phyloP scores from a whole-genome alignment of 2,113 vertebrate genomes.

The Misgurnus anguillicaudatus region DNA sequence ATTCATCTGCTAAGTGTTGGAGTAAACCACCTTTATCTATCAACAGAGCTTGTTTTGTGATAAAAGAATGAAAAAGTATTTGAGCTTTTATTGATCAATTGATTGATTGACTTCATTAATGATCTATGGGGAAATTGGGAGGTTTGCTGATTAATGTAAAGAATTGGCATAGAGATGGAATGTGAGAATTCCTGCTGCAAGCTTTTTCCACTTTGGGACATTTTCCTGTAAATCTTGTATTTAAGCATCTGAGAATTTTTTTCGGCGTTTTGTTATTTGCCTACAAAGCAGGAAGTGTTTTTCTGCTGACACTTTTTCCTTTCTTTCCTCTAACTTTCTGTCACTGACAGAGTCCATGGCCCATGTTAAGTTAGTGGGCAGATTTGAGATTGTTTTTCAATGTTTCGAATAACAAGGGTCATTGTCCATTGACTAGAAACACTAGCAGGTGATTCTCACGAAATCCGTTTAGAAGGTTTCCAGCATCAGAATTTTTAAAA shows the following conservation, averaged over 20 bases:
- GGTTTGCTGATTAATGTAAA: neutral
- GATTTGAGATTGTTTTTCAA: neutral
- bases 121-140: no score
- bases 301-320: slow-evolving; percentile 14
- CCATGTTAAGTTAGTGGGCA: neutral
- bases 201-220: neutral
- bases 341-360: neutral
- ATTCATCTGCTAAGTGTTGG: neutral
- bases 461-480: no score
- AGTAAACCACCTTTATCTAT: neutral
- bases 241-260: slow-evolving; percentile 1
- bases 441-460: no score
- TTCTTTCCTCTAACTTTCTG: neutral
- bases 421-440: neutral
- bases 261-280: neutral
- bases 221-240: neutral
- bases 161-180: neutral
- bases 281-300: slow-evolving; percentile 36
- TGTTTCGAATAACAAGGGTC: neutral
- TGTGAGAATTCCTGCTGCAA: neutral
- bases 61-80: no score
- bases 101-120: neutral
- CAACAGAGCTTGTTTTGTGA: neutral
- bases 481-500: no score
- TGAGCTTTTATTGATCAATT: no score